Evolutionary conservation across 2,888 invertebrate genomes (phyloP), one percentile per base, ranked within the genome.

Genomic region (Pachymerium ferrugineum): DNA sequence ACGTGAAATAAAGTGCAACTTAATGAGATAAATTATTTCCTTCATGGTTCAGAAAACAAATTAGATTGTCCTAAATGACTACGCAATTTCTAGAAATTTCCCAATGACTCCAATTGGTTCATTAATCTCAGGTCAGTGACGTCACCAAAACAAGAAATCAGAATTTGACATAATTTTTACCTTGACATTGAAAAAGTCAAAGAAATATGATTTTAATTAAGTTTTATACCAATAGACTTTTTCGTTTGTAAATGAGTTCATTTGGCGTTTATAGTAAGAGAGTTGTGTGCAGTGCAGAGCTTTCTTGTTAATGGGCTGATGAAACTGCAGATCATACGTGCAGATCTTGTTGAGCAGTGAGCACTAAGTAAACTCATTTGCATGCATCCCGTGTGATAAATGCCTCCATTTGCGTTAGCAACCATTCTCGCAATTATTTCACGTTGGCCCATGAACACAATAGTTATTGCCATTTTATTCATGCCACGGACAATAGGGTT

Each of bases 291-390:
- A n/a, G 33, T 16, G 33, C 31, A 31, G 33, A 72, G 54, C 28
- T 29, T 72, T 47, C 72, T 72, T 72, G 72, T 72, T 72, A 72
- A 72, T 72, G 72, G 72, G 72, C 54, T 72, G 72, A 72, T 72
- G 54, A 72, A 72, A 72, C 72, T 42, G 72, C 72, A 72, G 72
- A 72, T 72, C 72, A 72, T 42, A 72, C 54, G 62, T 54, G 72
- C 54, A 28, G 31, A 33, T 54, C 72, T 54, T 72, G 72, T 29
- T 30, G 72, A 71, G 71, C 35, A 29, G 28, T 28, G 42, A 54
- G 62, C 47, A 29, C 72, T 72, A 72, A 72, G 72, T 72, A 72
- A 72, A 72, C 72, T 72, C 72, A 72, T 72, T 72, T 72, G 72
- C 72, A 72, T 72, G 72, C 72, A 54, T 72, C 72, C 72, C 72